Conservation (phyloP, 2,797 vertebrate genomes). For the Agapornis canus region DNA sequence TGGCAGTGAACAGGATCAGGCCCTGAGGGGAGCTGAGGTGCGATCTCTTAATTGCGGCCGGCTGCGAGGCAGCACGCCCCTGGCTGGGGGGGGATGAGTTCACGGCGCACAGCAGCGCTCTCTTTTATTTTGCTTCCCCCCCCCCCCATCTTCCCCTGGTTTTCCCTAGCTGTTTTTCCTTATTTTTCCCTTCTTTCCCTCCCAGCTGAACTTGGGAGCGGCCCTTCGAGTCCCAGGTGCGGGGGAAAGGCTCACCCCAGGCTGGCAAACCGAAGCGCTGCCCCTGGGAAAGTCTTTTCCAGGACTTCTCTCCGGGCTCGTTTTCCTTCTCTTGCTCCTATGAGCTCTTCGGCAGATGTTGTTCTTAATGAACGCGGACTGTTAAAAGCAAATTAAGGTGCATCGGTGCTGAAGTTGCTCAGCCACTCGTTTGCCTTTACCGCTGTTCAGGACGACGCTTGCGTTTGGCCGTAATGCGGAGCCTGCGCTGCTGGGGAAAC, state of each 20-base stretch:
- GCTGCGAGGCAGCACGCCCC: neutral
- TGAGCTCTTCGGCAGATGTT: neutral
- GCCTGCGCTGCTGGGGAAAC: neutral
- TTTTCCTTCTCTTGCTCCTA: neutral
- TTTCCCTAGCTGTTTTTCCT: neutral
- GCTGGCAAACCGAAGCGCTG: neutral
- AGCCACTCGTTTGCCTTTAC: neutral
- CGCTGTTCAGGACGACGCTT: neutral
- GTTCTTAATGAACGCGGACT: neutral
- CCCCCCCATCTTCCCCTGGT: too few relatives aligned
- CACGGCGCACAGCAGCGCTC: accelerated
- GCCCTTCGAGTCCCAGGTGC: neutral
- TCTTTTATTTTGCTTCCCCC: too few relatives aligned
- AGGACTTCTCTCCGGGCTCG: neutral
- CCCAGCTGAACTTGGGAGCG: neutral
- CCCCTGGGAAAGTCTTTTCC: neutral
- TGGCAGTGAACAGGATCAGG: neutral
- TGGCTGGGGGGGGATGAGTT: neutral
- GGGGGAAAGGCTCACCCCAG: neutral
- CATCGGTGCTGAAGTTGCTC: neutral
- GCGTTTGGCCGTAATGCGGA: neutral
- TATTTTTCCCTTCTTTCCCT: neutral
- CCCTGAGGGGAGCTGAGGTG: neutral
- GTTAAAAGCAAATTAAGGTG: slow-evolving; percentile 25
- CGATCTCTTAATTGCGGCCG: neutral